Evolutionary conservation across 37 sponge, comb jelly and placozoan species (phyloP), one percentile per base, ranked within the genome.

Genomic region (Trichoplax adhaerens): DNA sequence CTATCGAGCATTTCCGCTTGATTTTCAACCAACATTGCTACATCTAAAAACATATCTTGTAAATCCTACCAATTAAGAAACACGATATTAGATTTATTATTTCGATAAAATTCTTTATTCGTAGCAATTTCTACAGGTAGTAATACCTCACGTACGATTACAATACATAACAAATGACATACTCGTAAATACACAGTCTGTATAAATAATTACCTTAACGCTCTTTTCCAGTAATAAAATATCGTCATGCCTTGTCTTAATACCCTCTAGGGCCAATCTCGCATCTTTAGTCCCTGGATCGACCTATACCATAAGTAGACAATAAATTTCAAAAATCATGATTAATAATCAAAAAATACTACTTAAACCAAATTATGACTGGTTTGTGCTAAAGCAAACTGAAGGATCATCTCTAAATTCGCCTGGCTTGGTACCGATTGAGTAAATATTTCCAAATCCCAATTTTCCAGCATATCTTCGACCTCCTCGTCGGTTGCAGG

Each of bases 31-130:
- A 90, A 53, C 55, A 77, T 58, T 53, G 88, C 88, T 81, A 90
- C 76, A 64, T 87, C 87, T 3, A 84, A 65, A 58, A 90, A 90
- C 91, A 90, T 90, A 53, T 90, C 91, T 57, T 86, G 83, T 2
- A 90, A 79, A 75, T 90, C 91, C 91, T 90, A 60, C n/a, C 71
- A 29, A 29, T 29, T 29, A 29, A 29, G 29, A 29, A 29, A 29
- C 29, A 29, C 29, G 29, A 29, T 29, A 29, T 29, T 29, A 29
- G 29, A 29, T 29, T 29, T 29, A 29, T 29, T 29, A 29, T 29
- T 29, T 29, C 29, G 29, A 29, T 29, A 29, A 29, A 29, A 29
- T 29, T 29, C 29, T 29, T 29, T 29, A 29, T 29, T 29, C 29
- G 29, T 29, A 29, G 29, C 29, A 29, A 29, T 29, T 29, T 29